These are phyloP conservation scores for Callyntrura guangdongensis DNA, from an alignment of 2,888 invertebrate genomes.

Conservation along the genomic window DNA sequence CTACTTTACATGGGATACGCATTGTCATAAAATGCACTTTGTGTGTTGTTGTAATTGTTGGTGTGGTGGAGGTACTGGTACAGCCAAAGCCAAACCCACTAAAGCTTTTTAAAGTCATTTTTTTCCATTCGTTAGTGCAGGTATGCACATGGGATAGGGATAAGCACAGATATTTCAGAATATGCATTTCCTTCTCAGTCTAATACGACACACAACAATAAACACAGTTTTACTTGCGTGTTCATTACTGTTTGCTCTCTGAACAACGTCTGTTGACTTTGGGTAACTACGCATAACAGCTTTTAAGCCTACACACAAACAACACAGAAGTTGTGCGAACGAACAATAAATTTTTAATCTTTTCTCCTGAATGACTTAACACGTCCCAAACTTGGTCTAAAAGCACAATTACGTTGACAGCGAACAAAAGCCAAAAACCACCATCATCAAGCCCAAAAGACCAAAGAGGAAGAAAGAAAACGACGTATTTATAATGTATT, in stretches of 20 bases:
- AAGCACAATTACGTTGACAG: slow-evolving; percentile 65
- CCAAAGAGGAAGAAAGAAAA: neutral
- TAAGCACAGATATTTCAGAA: too few species aligned
- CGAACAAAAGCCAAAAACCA: slow-evolving; percentile 43
- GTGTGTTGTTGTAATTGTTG: slow-evolving; percentile 33
- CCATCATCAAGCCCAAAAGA: slow-evolving; percentile 30
- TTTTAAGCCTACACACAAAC: neutral
- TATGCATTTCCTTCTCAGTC: slow-evolving; percentile 16
- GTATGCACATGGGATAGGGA: too few species aligned
- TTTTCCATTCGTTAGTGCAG: neutral
- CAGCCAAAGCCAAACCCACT: slow-evolving; percentile 2
- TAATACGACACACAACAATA: slow-evolving; percentile 12
- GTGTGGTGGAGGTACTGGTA: too few species aligned
- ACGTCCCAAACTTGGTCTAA: slow-evolving; percentile 70
- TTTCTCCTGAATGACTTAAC: slow-evolving; percentile 55
- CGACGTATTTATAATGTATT: too few species aligned
- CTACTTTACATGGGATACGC: neutral
- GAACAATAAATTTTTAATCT: slow-evolving; percentile 66
- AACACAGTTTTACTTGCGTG: slow-evolving; percentile 7
- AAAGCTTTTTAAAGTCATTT: neutral
- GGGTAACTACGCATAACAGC: neutral
- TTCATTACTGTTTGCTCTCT: neutral
- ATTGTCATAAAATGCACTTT: slow-evolving; percentile 65
- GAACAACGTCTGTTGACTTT: too few species aligned
- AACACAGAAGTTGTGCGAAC: slow-evolving; percentile 19